Conservation (phyloP, 2,797 vertebrate species). For the Naso thynnoides region DNA sequence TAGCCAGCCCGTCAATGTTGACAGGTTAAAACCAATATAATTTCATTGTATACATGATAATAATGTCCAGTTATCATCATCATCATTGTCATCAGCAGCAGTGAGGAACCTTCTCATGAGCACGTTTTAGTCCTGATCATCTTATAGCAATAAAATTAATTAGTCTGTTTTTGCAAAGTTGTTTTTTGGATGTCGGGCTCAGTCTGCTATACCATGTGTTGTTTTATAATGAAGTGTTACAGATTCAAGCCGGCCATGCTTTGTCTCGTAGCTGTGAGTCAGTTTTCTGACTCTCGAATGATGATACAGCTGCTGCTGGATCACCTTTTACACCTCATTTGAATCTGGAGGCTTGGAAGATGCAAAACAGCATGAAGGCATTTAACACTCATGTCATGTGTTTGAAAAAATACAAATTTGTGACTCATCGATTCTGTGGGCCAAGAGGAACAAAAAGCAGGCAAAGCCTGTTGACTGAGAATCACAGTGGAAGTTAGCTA, state of each 20-base stretch:
- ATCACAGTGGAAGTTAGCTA: not conserved
- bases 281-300: conserved; percentile 34
- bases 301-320: conserved; percentile 25
- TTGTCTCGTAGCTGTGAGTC: conserved; percentile 16
- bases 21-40: too few relatives aligned
- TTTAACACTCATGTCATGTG: conserved; percentile 44
- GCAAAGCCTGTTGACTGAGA: not conserved
- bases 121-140: not conserved
- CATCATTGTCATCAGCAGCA: not conserved
- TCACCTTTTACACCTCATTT: conserved; percentile 69
- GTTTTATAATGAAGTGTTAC: conserved; percentile 6
- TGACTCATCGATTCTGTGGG: conserved; percentile 23
- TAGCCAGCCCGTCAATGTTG: too few relatives aligned
- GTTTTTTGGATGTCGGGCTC: not conserved
- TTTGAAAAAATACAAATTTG: conserved; percentile 18
- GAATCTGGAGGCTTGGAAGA: conserved; percentile 49
- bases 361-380: conserved; percentile 49
- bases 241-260: conserved; percentile 38
- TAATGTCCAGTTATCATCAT: not conserved
- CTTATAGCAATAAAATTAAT: not conserved
- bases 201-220: not conserved
- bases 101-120: too few relatives aligned
- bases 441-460: not conserved
- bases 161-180: not conserved
- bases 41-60: too few relatives aligned